Base-by-base conservation (phyloP, 2,113 vertebrate genomes). In the Regulus satrapa region DNA sequence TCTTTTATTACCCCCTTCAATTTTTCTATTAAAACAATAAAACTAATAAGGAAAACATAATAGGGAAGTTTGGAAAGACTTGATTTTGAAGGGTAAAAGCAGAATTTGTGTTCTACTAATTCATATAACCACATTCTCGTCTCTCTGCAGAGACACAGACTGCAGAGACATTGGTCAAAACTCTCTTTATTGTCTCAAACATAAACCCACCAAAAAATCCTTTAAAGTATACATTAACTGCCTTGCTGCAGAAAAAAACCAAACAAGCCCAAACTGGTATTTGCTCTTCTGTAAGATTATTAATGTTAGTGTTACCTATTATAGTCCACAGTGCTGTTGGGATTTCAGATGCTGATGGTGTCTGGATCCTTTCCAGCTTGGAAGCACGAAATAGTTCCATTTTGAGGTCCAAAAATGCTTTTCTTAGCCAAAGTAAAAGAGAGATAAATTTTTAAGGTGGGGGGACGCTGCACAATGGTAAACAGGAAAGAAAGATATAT, bases 371-470 rank as follows among this genome's bases (percentile, higher is more conserved):
- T 66, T 71, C 43, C 32, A 46, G 7, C 12, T 40, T 32, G 46
- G 46, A 77, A 55, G 8, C 18, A 74, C 0, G 2, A 54, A 84
- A 58, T 11, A 17, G 2, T 43, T 85, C 48, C 43, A 34, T 58
- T 92, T 76, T 34, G 8, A 38, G 14, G 24, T 40, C 4, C 6
- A 55, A 68, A 68, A 13, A 18, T 34, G 2, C 2, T 61, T 71
- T 72, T 79, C 4, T 52, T 64, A 36, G 8, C 9, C 18, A 46
- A 54, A 38, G 6, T 23, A 40, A 88, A 74, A 40, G 16, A 78
- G 3, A 36, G 28, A 9, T 20, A 15, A 1, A 2, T 25, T 64
- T 59, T 3, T 21, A 9, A 2, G 20, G 0, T 4, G 5, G 2
- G 31, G 26, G 5, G 5, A 9, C 14, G 43, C 5, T 40, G 17